phyloP scores from a whole-genome alignment of 2,888 invertebrate genomes.

The Phania funesta region DNA sequence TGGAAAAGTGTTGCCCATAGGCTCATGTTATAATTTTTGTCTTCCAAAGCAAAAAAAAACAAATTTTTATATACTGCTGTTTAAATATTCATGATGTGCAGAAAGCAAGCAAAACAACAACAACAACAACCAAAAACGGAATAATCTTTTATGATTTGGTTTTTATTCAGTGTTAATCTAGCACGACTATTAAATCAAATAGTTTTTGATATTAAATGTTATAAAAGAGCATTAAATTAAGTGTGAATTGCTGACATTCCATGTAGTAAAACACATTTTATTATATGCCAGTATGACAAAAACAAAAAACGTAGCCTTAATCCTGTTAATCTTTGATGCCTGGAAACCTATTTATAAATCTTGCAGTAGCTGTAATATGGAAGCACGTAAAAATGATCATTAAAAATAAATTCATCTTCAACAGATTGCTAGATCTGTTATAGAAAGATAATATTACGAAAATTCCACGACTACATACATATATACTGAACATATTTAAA shows the following conservation, averaged over 20 bases:
- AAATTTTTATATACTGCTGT: slow-evolving; percentile 41
- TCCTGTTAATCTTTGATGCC: not conserved
- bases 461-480: no score
- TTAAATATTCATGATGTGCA: slow-evolving; percentile 58
- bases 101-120: slow-evolving; percentile 3
- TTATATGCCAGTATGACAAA: slow-evolving; percentile 14
- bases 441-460: no score
- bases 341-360: not conserved
- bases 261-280: slow-evolving; percentile 51
- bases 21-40: slow-evolving; percentile 16
- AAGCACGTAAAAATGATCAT: not conserved
- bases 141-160: slow-evolving; percentile 61
- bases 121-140: not conserved
- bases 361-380: not conserved
- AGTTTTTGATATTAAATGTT: slow-evolving; percentile 65
- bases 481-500: no score
- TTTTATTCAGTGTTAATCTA: slow-evolving; percentile 65
- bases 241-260: slow-evolving; percentile 61
- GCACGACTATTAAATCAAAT: slow-evolving; percentile 67
- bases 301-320: slow-evolving; percentile 1
- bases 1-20: slow-evolving; percentile 29
- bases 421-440: no score
- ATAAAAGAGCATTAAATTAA: slow-evolving; percentile 63
- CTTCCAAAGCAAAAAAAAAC: not conserved
- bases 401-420: no score